Evolutionary conservation across 2,888 invertebrate genomes (phyloP).

Genomic region (Caenorhabditis drosophilae): DNA sequence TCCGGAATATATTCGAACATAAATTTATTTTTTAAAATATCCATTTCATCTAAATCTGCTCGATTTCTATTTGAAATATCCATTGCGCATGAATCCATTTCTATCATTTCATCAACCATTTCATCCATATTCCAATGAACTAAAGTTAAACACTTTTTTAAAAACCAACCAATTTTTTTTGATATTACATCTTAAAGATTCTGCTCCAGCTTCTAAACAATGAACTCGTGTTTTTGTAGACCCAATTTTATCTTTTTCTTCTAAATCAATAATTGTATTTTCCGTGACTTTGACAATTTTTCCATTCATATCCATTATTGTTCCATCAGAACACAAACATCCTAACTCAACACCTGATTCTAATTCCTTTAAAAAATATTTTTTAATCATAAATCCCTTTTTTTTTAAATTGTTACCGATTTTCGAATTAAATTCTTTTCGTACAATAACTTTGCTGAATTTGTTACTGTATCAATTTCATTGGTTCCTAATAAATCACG

Average conservation of each 20-base stretch:
- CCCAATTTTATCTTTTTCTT: conserved; percentile 16
- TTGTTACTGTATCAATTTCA: conserved; percentile 20
- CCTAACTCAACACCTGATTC: conserved; percentile 21
- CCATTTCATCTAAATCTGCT: conserved; percentile 14
- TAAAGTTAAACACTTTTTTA: conserved; percentile 1
- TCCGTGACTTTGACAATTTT: conserved; percentile 8
- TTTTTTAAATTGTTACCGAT: background rate
- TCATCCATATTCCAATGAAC: conserved; percentile 31
- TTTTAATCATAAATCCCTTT: background rate
- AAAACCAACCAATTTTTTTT: background rate
- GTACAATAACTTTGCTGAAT: conserved; percentile 6
- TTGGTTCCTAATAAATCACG: conserved; percentile 17
- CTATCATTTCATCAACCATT: conserved; percentile 30
- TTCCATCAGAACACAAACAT: conserved; percentile 30
- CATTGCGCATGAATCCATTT: conserved; percentile 30
- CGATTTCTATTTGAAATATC: conserved; percentile 8
- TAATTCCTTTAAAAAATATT: conserved; percentile 9
- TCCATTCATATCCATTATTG: conserved; percentile 24
- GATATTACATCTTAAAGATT: conserved; percentile 23
- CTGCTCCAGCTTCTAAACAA: conserved; percentile 20
- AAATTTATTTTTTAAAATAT: conserved; percentile 25
- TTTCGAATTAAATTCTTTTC: conserved; percentile 21
- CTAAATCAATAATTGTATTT: conserved; percentile 9
- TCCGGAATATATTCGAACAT: conserved; percentile 33
- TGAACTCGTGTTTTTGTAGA: conserved; percentile 7